Evolutionary conservation across 2,888 invertebrate species (phyloP), one percentile per base, ranked within the genome.

Genomic region (Hypsopygia costalis): DNA sequence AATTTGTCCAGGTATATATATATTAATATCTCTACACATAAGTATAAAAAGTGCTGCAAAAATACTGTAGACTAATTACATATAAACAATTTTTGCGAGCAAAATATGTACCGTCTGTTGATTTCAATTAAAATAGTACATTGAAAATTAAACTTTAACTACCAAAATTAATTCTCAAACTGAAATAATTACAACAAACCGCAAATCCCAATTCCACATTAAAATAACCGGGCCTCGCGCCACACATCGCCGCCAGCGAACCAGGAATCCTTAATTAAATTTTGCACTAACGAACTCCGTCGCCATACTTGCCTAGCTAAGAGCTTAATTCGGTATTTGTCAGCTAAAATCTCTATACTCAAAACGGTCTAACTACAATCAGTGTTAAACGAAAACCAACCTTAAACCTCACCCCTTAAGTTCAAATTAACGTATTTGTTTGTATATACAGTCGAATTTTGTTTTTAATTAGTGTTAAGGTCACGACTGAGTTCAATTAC

Each of bases 321-420:
- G 59, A 70, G 65, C 58, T 67, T 73, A 71, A 71, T 72, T 69
- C 65, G 68, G 64, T 72, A 73, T 74, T 76, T 75, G 72, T 69
- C 68, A 72, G 65, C 65, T 62, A 39, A 20, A 41, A 40, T 40
- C 25, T 29, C 41, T 30, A 40, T 32, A 3, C n/a, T 12, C 44
- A 46, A 57, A 69, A 58, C 45, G 58, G 40, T 52, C 39, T 52
- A 69, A 62, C 54, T 43, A n/a, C n/a, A 25, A 25, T 25, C 25
- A 1, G 1, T 25, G 6, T 25, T 8, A 41, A 32, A 8, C 25
- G 22, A 55, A 44, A 52, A 47, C 30, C 41, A 36, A 47, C 62
- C 50, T 42, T 65, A 55, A 2, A 10, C 4, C 7, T 12, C 5
- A 11, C 4, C 1, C 5, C 3, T 11, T 11, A 11, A 11, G 11